These are phyloP conservation scores for Tetragonisca angustula DNA, from an alignment of 2,888 invertebrate genomes.

Conservation along the genomic window DNA sequence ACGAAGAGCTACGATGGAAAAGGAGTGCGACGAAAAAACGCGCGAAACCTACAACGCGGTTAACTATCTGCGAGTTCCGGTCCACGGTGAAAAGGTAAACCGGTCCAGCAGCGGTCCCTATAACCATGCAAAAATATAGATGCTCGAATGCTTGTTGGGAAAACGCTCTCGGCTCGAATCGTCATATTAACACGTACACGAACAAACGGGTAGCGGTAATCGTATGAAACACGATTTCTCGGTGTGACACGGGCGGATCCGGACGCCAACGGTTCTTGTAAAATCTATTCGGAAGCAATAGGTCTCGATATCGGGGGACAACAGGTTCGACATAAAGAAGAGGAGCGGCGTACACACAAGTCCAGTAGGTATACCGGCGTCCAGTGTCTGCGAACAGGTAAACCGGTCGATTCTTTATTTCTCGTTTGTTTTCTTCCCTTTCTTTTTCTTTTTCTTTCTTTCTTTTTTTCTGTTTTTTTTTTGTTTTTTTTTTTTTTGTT, in stretches of 20 bases:
- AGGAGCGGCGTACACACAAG: slow-evolving; percentile 54
- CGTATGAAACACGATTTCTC: not conserved
- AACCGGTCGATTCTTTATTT: slow-evolving; percentile 77
- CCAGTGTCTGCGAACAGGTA: slow-evolving; percentile 75
- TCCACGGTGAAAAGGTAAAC: slow-evolving; percentile 71
- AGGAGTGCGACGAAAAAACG: slow-evolving; percentile 48
- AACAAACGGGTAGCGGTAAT: not conserved
- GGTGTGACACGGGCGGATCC: too few relatives aligned
- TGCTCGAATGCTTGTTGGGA: slow-evolving; percentile 43
- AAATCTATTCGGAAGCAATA: slow-evolving; percentile 21
- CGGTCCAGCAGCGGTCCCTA: slow-evolving; percentile 65
- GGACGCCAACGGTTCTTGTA: not conserved
- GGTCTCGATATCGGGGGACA: slow-evolving; percentile 27
- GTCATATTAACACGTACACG: not conserved
- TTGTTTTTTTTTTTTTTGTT: slow-evolving; percentile 20
- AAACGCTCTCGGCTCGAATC: slow-evolving; percentile 13
- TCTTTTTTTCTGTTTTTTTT: too few relatives aligned
- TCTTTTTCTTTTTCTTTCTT: too few relatives aligned
- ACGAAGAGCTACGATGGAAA: slow-evolving; percentile 61
- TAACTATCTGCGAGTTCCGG: slow-evolving; percentile 71
- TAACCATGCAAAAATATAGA: slow-evolving; percentile 60
- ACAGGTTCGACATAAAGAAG: slow-evolving; percentile 40
- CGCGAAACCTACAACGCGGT: slow-evolving; percentile 60
- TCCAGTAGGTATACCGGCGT: slow-evolving; percentile 60
- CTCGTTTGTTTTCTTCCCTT: slow-evolving; percentile 37